Evolutionary conservation across 2,888 invertebrate species (phyloP), one percentile per base, ranked within the genome.

Genomic region (Alloplasta piceator): DNA sequence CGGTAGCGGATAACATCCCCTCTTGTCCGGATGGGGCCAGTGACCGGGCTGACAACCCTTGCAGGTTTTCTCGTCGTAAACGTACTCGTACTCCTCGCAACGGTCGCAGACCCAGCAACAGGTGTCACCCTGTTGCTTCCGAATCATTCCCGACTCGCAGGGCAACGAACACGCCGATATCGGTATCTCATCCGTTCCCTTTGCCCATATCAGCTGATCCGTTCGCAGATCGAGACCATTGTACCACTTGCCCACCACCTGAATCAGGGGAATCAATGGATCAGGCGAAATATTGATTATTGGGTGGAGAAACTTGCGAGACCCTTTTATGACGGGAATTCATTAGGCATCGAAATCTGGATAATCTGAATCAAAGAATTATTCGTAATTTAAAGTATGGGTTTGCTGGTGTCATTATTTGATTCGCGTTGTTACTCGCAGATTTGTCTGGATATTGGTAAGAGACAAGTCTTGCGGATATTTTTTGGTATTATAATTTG

Each of bases 81-180:
- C 95, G 86, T 93, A 95, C 90, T 96, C 95, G 89, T 94, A 94
- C 6, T 94, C 94, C 87, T 95, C 94, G 90, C 96, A 96, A 77
- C 94, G 94, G 86, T 95, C 95, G 89, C 96, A 96, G 26, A 96
- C 95, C 96, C 96, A 96, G 91, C 96, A 96, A 91, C 96, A 96
- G 56, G 94, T 94, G 90, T 95, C 95, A 6, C 94, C 95, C 93
- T 94, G 94, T 91, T 95, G 95, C 90, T 94, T 95, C 87, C 95
- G 95, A 81, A 95, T 94, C 93, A 95, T 94, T 58, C 96, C 96
- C 43, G 93, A 93, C 80, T 93, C 93, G 89, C 96, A 96, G 5
- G 96, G 95, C 75, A 95, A 91, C 52, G 95, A 95, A 87, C 96
- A 96, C 0, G 95, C 95, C 0, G 96, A 96, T 50, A 93, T 93